phyloP scores from a whole-genome alignment of 1,140 invertebrate genomes.

The Teleopsis dalmanni region DNA sequence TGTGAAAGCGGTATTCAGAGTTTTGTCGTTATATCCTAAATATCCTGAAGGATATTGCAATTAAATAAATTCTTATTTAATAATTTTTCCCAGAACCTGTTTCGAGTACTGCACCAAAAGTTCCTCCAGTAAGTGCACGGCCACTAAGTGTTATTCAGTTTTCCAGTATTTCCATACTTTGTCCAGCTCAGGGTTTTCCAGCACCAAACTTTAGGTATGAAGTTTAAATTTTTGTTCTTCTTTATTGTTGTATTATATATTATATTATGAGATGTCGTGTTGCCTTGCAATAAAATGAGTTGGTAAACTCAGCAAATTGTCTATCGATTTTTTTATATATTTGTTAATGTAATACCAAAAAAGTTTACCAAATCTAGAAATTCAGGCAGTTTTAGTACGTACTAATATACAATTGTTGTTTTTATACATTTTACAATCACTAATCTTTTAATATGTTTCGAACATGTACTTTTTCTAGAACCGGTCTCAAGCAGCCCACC shows the following conservation, averaged over 20 bases:
- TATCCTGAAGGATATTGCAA: not conserved
- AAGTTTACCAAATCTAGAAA: not conserved
- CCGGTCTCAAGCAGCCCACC: slow-evolving; percentile 48
- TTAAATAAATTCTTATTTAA: not conserved
- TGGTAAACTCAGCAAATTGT: no score
- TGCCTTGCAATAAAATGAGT: no score
- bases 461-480: slow-evolving; percentile 44
- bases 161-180: slow-evolving; percentile 22
- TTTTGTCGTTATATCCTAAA: no score
- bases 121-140: slow-evolving; percentile 42
- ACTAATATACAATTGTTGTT: not conserved
- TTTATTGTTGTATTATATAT: not conserved
- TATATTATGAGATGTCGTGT: no score
- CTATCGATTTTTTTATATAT: no score
- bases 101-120: slow-evolving; percentile 49
- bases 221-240: not conserved
- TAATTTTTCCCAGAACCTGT: slow-evolving; percentile 45
- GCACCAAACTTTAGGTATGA: slow-evolving; percentile 18
- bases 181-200: slow-evolving; percentile 32
- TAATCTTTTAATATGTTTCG: not conserved
- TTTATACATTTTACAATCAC: not conserved
- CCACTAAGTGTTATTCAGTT: slow-evolving; percentile 22
- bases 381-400: not conserved
- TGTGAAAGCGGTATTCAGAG: no score
- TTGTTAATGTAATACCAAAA: no score